Evolutionary conservation across 2,797 vertebrate genomes (phyloP).

Genomic region (Catharus ustulatus): DNA sequence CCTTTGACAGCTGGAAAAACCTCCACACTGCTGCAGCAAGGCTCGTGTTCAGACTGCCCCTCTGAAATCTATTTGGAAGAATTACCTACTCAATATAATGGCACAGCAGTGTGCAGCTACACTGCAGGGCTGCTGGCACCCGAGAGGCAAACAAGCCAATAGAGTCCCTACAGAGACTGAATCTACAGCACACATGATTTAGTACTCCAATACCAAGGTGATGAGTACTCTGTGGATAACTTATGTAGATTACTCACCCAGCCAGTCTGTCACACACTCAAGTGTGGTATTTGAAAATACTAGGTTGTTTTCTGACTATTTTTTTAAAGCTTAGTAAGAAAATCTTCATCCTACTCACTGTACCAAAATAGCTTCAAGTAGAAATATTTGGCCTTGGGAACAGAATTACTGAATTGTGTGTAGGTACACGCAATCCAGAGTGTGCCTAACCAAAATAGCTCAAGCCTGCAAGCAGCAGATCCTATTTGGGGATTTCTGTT

Average conservation of each 20-base stretch:
- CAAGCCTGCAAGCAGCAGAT: background rate
- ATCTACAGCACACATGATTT: background rate
- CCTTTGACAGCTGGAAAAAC: background rate
- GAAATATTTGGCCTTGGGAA: constrained; percentile 15
- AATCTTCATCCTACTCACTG: constrained; percentile 14
- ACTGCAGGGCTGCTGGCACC: background rate
- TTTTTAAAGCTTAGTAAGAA: background rate
- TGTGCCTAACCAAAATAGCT: background rate
- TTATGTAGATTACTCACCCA: background rate
- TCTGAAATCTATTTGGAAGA: background rate
- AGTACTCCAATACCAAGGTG: background rate
- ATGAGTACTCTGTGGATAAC: background rate
- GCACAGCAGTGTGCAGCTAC: background rate
- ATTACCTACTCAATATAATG: background rate
- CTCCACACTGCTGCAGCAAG: background rate
- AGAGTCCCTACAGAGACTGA: background rate
- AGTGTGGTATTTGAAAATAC: background rate
- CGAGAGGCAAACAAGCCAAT: background rate
- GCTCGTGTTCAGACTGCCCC: background rate
- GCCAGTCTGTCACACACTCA: constrained; percentile 11
- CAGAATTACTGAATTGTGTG: background rate
- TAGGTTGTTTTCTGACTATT: background rate
- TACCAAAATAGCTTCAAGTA: constrained; percentile 5
- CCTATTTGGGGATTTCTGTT: background rate
- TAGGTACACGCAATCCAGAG: background rate